phyloP scores from a whole-genome alignment of 1,140 invertebrate species.

The Drosophila sulfurigaster region DNA sequence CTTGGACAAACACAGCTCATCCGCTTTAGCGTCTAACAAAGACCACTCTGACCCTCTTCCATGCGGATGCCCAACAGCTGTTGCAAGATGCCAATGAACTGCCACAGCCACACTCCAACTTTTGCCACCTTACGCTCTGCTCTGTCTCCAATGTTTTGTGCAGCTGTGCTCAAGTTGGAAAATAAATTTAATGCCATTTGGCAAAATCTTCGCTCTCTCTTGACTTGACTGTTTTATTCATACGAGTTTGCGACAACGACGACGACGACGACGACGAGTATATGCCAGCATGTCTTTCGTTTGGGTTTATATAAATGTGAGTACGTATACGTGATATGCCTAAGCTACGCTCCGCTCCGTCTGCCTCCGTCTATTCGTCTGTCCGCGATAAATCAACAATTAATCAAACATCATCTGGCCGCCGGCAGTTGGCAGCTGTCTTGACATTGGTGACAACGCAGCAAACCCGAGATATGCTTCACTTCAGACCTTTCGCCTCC shows the following conservation, averaged over 20 bases:
- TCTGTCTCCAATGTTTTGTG: slow-evolving; percentile 11
- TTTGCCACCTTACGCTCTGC: background rate
- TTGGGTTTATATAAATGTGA: slow-evolving; percentile 50
- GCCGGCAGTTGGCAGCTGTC: slow-evolving; percentile 37
- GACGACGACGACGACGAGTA: too few relatives aligned
- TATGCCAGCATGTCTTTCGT: slow-evolving; percentile 4
- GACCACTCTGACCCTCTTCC: slow-evolving; percentile 5
- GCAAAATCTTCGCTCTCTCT: slow-evolving; percentile 65
- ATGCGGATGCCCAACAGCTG: slow-evolving; percentile 53
- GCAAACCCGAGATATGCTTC: slow-evolving; percentile 4
- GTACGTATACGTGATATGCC: slow-evolving; percentile 59
- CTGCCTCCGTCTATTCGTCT: slow-evolving; percentile 12
- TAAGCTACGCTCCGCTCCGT: slow-evolving; percentile 11
- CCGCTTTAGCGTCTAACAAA: slow-evolving; percentile 28
- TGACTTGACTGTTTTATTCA: slow-evolving; percentile 52
- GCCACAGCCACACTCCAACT: background rate
- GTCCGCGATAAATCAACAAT: slow-evolving; percentile 75
- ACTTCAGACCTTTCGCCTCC: background rate
- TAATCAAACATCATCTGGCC: slow-evolving; percentile 72
- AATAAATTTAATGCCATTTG: slow-evolving; percentile 78
- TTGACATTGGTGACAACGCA: slow-evolving; percentile 36
- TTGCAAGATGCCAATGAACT: slow-evolving; percentile 77
- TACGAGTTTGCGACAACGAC: slow-evolving; percentile 27
- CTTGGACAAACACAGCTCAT: slow-evolving; percentile 32
- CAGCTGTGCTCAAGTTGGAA: slow-evolving; percentile 51